phyloP scores from a whole-genome alignment of 1,140 invertebrate genomes.

The Phenacoccus solenopsis region DNA sequence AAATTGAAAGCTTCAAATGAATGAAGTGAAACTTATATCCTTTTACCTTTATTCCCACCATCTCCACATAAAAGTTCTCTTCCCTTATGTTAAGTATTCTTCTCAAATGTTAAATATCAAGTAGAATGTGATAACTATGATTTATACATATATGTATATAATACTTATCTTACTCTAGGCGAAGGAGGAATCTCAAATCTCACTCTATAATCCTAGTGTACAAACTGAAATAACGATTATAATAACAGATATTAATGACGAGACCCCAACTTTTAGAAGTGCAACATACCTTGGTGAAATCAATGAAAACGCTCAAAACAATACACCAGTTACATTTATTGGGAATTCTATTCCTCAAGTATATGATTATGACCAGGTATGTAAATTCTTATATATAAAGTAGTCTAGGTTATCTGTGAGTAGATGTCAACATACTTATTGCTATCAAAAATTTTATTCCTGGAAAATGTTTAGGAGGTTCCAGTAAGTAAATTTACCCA shows the following conservation, averaged over 20 bases:
- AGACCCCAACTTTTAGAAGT: slow-evolving; percentile 72
- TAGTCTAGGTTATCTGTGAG: too few species aligned
- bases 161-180: slow-evolving; percentile 39
- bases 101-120: too few species aligned
- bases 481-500: too few species aligned
- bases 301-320: slow-evolving; percentile 79
- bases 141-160: neutral
- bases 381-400: too few species aligned
- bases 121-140: too few species aligned
- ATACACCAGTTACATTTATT: slow-evolving; percentile 78
- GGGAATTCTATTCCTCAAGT: slow-evolving; percentile 70
- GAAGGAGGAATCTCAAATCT: slow-evolving; percentile 45
- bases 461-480: too few species aligned
- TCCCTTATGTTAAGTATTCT: neutral
- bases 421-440: too few species aligned
- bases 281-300: slow-evolving; percentile 72
- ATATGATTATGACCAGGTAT: slow-evolving; percentile 81
- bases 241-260: slow-evolving; percentile 89
- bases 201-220: slow-evolving; percentile 54
- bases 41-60: too few species aligned
- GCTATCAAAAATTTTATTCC: too few species aligned
- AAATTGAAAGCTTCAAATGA: too few species aligned
- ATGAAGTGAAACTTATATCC: too few species aligned
- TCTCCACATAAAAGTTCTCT: too few species aligned
- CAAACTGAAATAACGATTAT: slow-evolving; percentile 85